Percentiles rank a stretch among this genome's conserved stretches.
phyloP scores from a whole-genome alignment of 2,797 vertebrate species.

The Hoplostethus atlanticus region DNA sequence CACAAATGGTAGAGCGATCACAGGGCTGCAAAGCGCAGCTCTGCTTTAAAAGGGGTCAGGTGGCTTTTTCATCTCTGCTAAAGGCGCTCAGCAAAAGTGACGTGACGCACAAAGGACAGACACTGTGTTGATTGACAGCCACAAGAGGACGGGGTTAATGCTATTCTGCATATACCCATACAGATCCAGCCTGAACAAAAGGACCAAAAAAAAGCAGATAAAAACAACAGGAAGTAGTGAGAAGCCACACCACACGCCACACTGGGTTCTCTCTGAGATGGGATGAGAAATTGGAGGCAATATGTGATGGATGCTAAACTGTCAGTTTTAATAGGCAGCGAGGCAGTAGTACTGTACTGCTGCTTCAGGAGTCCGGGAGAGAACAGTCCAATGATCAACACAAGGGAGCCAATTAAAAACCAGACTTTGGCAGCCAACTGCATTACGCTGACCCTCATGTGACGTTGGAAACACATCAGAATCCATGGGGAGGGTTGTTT shows the following conservation, averaged over 20 bases:
- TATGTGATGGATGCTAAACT: conserved; percentile 81
- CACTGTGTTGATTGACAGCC: conserved; percentile 75
- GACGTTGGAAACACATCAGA: conserved; percentile 76
- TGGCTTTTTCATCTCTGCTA: conserved; percentile 83
- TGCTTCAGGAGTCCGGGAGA: conserved; percentile 75
- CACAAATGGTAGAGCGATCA: conserved; percentile 85
- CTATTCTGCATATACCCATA: conserved; percentile 55
- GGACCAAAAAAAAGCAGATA: conserved; percentile 54
- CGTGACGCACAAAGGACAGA: conserved; percentile 66
- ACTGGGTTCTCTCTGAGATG: conserved; percentile 45
- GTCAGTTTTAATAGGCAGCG: conserved; percentile 83
- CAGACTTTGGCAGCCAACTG: conserved; percentile 77
- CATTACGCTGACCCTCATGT: conserved; percentile 75
- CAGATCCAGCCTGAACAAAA: conserved; percentile 43
- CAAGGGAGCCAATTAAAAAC: conserved; percentile 87
- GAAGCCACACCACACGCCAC: conserved; percentile 25
- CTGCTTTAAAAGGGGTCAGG: conserved; percentile 81
- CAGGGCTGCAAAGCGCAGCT: conserved; percentile 69
- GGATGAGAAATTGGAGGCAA: conserved; percentile 68
- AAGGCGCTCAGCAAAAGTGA: conserved; percentile 68
- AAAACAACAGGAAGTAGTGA: conserved; percentile 45
- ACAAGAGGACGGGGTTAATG: conserved; percentile 52
- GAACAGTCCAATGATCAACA: conserved; percentile 82
- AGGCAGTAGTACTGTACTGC: conserved; percentile 58
- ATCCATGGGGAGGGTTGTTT: conserved; percentile 53